These are phyloP conservation scores for Trogon surrucura DNA, from an alignment of 2,113 vertebrate genomes.

Conservation along the genomic window DNA sequence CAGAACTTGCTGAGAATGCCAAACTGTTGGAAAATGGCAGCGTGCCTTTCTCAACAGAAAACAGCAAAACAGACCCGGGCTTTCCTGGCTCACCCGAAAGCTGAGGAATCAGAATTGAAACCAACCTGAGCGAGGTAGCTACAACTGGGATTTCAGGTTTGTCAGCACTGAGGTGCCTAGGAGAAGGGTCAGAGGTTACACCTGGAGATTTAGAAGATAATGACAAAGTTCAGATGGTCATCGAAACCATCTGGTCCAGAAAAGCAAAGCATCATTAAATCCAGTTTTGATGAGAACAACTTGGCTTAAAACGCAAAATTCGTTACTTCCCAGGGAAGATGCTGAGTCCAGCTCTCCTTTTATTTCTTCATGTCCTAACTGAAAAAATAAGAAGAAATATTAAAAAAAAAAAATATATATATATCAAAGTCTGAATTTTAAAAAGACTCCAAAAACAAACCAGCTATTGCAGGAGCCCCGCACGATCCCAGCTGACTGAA, in stretches of 20 bases:
- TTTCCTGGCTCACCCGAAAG: neutral
- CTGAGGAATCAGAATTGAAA: neutral
- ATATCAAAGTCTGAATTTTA: neutral
- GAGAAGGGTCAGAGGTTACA: slow-evolving; percentile 28
- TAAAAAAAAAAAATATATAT: neutral
- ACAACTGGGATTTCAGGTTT: slow-evolving; percentile 50
- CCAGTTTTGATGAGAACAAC: neutral
- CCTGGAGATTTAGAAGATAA: slow-evolving; percentile 28
- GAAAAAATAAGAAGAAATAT: neutral
- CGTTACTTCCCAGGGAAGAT: neutral
- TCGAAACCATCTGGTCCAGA: neutral
- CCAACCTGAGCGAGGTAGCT: neutral
- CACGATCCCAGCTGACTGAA: neutral
- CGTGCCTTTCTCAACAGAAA: slow-evolving; percentile 1
- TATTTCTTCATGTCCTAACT: neutral
- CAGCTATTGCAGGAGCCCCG: neutral
- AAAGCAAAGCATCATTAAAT: neutral
- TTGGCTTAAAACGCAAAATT: neutral
- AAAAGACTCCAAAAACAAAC: neutral
- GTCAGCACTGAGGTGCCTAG: neutral
- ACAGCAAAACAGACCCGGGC: neutral
- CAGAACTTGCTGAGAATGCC: slow-evolving; percentile 12
- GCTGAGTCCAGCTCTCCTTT: neutral
- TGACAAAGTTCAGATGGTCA: neutral
- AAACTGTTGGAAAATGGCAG: slow-evolving; percentile 28